Conservation (phyloP, 2,888 invertebrate genomes). For the Matsumyia berberina region DNA sequence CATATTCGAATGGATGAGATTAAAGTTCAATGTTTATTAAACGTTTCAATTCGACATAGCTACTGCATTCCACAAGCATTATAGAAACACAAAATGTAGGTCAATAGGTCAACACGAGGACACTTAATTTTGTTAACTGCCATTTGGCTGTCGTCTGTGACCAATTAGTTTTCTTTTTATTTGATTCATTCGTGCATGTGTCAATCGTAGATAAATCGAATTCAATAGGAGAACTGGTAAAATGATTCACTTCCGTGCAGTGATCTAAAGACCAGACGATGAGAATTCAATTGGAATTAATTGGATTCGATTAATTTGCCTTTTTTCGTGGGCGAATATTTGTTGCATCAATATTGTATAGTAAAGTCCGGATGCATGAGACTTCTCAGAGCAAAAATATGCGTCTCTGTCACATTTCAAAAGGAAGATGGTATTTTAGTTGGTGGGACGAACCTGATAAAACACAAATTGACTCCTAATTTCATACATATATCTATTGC, state of each 20-base stretch:
- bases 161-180: slow-evolving; percentile 11
- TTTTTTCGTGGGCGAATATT: slow-evolving; percentile 20
- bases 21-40: too few relatives aligned
- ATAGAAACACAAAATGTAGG: not conserved
- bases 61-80: too few relatives aligned
- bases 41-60: too few relatives aligned
- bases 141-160: not conserved
- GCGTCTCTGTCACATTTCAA: not conserved
- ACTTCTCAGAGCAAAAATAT: not conserved
- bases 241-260: slow-evolving; percentile 19
- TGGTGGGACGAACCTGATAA: slow-evolving; percentile 5
- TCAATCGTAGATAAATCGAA: not conserved
- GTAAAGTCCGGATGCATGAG: not conserved
- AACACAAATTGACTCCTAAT: not conserved
- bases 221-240: slow-evolving; percentile 14
- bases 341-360: not conserved
- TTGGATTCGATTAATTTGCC: slow-evolving; percentile 28
- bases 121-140: not conserved
- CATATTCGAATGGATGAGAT: too few relatives aligned
- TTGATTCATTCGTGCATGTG: not conserved
- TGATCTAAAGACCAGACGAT: not conserved
- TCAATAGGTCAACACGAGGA: not conserved
- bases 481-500: too few relatives aligned
- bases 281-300: slow-evolving; percentile 27
- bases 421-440: not conserved